Evolutionary conservation across 2,888 invertebrate genomes (phyloP), one percentile per base, ranked within the genome.

Genomic region (Dilophus febrilis): DNA sequence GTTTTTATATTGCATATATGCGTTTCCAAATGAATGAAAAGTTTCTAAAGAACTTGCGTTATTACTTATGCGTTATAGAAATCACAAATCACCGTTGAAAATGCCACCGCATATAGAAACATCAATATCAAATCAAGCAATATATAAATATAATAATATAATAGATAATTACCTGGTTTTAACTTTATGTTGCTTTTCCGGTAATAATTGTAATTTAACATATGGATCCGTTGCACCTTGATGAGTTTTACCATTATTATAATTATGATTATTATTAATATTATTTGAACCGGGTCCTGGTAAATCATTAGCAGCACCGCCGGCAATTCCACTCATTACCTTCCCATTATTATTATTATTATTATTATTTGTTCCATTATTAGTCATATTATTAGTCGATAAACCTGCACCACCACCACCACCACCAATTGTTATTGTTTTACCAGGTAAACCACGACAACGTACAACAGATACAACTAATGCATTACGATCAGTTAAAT

Each of bases 141-240:
- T n/a, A n/a, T n/a, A n/a, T n/a, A 27, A 27, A 8, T 6, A 27
- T 37, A 28, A 35, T 32, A 32, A 33, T 28, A 13, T 12, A n/a
- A 28, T 14, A 35, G 27, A 6, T 31, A 40, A 44, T 48, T 29
- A 70, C 70, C 69, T 72, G 44, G 94, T 94, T 66, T 94, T 95
- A 41, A 92, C 94, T 62, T 92, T 91, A 59, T 95, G 94, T 57
- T 91, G 90, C 61, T 95, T 95, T 55, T 97, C 97, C 0, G 98
- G 98, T 48, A 98, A 66, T 30, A 98, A 71, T 59, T 95, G 97
- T 41, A 98, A 72, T 63, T 98, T 98, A 29, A 98, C 92, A 62
- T 98, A 98, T 0, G 97, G 97, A 68, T 98, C 97, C 3, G 64
- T 63, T 16, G 60, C 62, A 2, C 56, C 51, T 49, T 61, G 61